These are phyloP conservation scores for Spilogale gracilis DNA, from an alignment of 2,113 vertebrate genomes.

Conservation along the genomic window DNA sequence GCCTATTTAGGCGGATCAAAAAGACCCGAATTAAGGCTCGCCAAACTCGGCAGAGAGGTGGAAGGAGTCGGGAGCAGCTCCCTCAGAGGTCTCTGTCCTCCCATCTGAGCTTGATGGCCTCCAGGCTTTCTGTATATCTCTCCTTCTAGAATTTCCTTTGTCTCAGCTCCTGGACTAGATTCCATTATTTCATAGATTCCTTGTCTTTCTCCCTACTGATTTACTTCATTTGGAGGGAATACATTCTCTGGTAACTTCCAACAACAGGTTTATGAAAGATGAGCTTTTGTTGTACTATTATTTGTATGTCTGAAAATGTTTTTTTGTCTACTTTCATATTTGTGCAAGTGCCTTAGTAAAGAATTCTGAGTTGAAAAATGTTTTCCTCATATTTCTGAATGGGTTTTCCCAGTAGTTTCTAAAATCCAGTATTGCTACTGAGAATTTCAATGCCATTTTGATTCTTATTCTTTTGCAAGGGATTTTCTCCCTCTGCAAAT, in stretches of 20 bases:
- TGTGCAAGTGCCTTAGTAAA: neutral
- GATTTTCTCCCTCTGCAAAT: neutral
- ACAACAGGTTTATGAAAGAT: neutral
- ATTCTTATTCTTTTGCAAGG: neutral
- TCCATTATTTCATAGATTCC: neutral
- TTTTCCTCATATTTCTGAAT: neutral
- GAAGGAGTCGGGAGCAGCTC: neutral
- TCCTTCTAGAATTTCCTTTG: conserved; percentile 39
- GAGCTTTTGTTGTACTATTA: neutral
- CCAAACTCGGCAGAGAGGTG: neutral
- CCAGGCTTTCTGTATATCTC: neutral
- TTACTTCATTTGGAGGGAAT: neutral
- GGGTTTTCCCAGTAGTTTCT: neutral
- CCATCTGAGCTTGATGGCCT: neutral
- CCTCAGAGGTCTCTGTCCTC: too few relatives aligned
- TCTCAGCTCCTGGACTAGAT: neutral
- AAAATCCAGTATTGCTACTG: neutral
- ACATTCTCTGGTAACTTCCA: conserved; percentile 14
- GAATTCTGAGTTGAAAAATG: conserved; percentile 23
- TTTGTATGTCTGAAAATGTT: conserved; percentile 3
- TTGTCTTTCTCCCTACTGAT: neutral
- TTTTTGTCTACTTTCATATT: conserved; percentile 8
- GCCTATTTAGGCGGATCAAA: neutral
- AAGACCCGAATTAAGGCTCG: neutral
- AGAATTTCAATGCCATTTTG: conserved; percentile 15